Conservation (phyloP, 2,888 invertebrate species). For the Eupithecia tripunctaria region DNA sequence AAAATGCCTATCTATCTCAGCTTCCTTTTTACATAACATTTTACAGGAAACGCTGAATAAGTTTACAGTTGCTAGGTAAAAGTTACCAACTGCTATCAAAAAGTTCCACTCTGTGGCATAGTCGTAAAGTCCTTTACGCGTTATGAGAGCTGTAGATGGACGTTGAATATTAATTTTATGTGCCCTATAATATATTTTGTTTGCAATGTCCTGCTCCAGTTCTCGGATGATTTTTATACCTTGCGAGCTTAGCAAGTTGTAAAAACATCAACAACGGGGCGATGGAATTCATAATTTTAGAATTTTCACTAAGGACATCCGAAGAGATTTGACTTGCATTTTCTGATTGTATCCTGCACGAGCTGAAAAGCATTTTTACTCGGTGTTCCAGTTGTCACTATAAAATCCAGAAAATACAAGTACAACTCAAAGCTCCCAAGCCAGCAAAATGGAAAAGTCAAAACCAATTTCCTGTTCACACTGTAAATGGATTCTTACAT, state of each 20-base stretch:
- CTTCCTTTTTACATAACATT: background rate
- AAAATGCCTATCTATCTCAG: background rate
- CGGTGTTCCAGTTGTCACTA: background rate
- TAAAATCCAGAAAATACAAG: background rate
- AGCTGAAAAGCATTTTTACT: background rate
- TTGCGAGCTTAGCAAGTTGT: slow-evolving; percentile 23
- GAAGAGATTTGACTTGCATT: background rate
- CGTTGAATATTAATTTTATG: slow-evolving; percentile 59
- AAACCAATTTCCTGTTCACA: slow-evolving; percentile 1
- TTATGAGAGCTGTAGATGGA: slow-evolving; percentile 46
- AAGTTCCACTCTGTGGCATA: slow-evolving; percentile 34
- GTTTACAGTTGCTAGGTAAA: background rate
- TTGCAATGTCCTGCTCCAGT: slow-evolving; percentile 29
- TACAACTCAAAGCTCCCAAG: background rate
- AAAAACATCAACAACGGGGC: slow-evolving; percentile 5
- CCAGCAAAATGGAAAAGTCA: slow-evolving; percentile 7
- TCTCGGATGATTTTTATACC: slow-evolving; percentile 29
- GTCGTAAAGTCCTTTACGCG: slow-evolving; percentile 52
- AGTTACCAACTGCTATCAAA: slow-evolving; percentile 13
- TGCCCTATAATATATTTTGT: slow-evolving; percentile 41
- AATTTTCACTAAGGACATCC: background rate
- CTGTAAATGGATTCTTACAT: slow-evolving; percentile 9
- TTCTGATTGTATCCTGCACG: background rate
- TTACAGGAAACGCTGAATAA: background rate
- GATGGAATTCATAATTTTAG: slow-evolving; percentile 5